Conservation (phyloP, 1,140 invertebrate species). For the Meloidogyne floridensis region DNA sequence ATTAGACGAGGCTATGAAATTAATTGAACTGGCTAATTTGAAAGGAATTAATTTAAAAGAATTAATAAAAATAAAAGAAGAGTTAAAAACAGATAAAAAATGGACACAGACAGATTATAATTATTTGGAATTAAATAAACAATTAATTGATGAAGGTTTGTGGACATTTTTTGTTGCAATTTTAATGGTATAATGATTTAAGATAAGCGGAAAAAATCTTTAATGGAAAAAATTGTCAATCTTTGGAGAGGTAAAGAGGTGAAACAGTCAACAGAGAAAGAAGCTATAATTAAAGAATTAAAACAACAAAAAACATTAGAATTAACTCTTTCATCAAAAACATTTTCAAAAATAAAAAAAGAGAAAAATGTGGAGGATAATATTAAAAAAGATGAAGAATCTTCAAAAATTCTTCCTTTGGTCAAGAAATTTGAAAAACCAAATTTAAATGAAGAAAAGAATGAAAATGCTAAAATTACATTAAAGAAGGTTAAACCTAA, state of each 20-base stretch:
- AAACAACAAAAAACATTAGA: neutral
- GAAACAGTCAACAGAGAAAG: neutral
- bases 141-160: neutral
- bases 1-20: neutral
- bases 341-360: neutral
- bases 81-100: neutral
- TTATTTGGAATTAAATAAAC: neutral
- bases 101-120: conserved; percentile 25
- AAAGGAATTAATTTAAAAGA: neutral
- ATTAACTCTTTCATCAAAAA: neutral
- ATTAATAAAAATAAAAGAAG: neutral
- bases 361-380: neutral
- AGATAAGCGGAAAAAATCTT: neutral
- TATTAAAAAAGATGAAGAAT: neutral
- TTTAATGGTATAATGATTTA: too few relatives aligned
- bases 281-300: neutral
- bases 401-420: neutral
- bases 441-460: neutral
- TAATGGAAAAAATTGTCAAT: conserved; percentile 9
- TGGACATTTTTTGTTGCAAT: too few relatives aligned
- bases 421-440: neutral
- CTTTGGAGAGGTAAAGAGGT: conserved; percentile 17
- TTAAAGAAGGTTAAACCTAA: neutral
- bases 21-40: neutral
- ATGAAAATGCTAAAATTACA: neutral